Percentiles rank a stretch among this genome's conserved stretches.
Conservation (phyloP, 2,113 vertebrate genomes). For the Macheiramphus alcinus region DNA sequence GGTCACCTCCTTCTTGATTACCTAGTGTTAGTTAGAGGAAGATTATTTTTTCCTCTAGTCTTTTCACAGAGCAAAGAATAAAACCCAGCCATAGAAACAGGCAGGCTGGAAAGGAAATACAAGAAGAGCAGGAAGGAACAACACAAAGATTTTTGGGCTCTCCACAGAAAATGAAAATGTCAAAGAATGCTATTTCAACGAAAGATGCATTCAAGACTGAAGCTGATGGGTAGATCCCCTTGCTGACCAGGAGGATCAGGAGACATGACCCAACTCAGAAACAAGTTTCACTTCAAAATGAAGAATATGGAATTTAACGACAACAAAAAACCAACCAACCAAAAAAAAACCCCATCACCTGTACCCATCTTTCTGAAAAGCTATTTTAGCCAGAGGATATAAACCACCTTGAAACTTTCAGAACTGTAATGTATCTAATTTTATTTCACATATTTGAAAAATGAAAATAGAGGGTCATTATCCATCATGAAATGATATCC, state of each 20-base stretch:
- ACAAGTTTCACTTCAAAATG: neutral
- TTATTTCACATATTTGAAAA: neutral
- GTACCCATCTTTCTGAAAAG: neutral
- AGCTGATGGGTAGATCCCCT: neutral
- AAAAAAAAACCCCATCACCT: neutral
- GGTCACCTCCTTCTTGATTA: neutral
- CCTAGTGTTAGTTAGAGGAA: neutral
- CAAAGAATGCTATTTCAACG: neutral
- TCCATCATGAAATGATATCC: neutral
- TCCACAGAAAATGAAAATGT: neutral
- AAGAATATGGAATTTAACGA: neutral
- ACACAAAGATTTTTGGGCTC: neutral
- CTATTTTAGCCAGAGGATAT: neutral
- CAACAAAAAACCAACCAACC: neutral
- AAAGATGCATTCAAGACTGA: neutral
- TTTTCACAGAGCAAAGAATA: neutral
- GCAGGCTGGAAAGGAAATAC: neutral
- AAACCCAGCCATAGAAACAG: constrained; percentile 14
- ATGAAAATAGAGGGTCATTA: neutral
- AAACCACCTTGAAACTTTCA: neutral
- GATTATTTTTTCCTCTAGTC: neutral
- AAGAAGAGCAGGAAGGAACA: neutral
- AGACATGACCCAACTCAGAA: neutral
- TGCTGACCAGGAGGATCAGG: neutral
- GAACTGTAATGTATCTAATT: neutral